Base-by-base conservation (phyloP, 2,797 vertebrate genomes). In the Pangasius mekongensis region DNA sequence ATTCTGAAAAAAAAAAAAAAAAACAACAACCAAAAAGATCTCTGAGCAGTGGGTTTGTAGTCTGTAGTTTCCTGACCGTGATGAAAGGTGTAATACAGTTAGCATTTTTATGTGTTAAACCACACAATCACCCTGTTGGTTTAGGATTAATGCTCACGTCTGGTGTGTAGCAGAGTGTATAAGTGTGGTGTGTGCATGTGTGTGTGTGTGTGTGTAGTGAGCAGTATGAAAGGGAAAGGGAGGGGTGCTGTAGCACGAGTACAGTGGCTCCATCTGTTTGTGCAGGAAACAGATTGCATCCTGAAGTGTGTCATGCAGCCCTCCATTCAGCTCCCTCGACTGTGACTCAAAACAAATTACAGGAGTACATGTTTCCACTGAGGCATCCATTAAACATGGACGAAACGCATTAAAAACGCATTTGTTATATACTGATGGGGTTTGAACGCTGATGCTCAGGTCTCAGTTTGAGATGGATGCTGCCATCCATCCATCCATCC, bases 281-380 rank as follows among this genome's bases (percentile, higher is more conserved):
- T 93, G 92, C 95, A 96, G 95, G 96, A 96, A 96, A 95, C 96
- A 95, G 95, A 95, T 92, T 95, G 94, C 94, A 95, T 96, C 95
- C 95, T 96, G 94, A 93, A 94, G 93, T 78, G 90, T 87, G 92
- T 89, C 92, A 91, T 90, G 91, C 91, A 93, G 91, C 89, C 93
- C 89, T 95, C 92, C 88, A 89, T 93, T 94, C 82, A 92, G 74
- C 93, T 93, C 90, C 92, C 89, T 91, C 88, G 91, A 91, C 89
- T 87, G 85, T 78, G 56, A 86, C 20, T n/a, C 64, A 86, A 83
- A 81, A 73, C 66, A 81, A 80, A 80, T 80, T 27, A 36, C 71
- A 64, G 56, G 43, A 89, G 54, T 9, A 49, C 62, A 71, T 47
- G 18, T 88, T 47, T 71, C 24, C 64, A 83, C 39, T 43, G 6